Evolutionary conservation across 2,797 vertebrate species (phyloP), one percentile per base, ranked within the genome.

Genomic region (Sebastes nivosus): DNA sequence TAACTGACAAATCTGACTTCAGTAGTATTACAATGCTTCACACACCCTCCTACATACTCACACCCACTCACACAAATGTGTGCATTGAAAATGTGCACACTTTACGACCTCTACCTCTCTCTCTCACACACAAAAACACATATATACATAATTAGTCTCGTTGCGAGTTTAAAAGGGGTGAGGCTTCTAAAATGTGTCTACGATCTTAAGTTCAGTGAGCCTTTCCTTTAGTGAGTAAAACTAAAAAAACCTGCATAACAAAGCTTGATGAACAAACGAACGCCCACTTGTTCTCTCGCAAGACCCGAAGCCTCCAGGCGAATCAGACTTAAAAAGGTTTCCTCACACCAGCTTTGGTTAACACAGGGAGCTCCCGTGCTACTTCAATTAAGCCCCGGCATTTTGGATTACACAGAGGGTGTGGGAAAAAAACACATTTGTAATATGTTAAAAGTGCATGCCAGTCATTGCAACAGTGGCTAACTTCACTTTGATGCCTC

Each of bases 191-290:
- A 93, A 90, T 90, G 86, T 82, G 74, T 84, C 84, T 82, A 85
- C 88, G 82, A 94, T 84, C 64, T 25, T 65, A 88, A 87, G 87
- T 93, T 94, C 87, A 84, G 58, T 38, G 78, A 3, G 59, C 63
- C 58, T 88, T 86, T 90, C 63, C 87, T 90, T 91, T 89, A 78
- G 87, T 65, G 83, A 88, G 64, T 83, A 70, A 36, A 22, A 60
- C 79, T 86, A 73, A 75, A 78, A 77, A 68, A 70, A 78, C 8
- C 59, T 57, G 80, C 71, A 89, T 80, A 84, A 90, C 84, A 92
- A 91, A 93, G 89, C 88, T 67, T 69, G 76, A 86, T 82, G 86
- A 94, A 89, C 88, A 93, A 92, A 90, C 61, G 83, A 89, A 94
- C 85, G 86, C 90, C 88, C 91, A 92, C 92, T 75, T 79, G 80